A percentile compares a stretch with the other conserved stretches of the same genome.
Conservation (phyloP, 2,113 vertebrate genomes). For the Peromyscus maniculatus region DNA sequence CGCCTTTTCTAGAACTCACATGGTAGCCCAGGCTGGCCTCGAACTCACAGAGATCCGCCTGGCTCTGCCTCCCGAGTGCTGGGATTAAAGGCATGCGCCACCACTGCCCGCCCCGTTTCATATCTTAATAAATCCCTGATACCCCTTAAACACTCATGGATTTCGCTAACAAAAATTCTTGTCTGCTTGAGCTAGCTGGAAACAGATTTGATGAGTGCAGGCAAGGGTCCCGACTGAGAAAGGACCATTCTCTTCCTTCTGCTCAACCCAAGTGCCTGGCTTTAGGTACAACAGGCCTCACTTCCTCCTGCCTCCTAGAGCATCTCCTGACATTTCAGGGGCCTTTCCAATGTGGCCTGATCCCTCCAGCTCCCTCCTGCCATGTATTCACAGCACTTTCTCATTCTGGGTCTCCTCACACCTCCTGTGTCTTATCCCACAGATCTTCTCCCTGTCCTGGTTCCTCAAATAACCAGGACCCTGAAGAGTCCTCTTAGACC, state of each 20-base stretch:
- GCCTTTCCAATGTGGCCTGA: background rate
- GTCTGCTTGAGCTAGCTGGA: background rate
- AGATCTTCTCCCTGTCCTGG: background rate
- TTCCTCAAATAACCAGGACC: background rate
- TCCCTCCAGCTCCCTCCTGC: background rate
- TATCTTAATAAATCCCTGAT: too few species aligned
- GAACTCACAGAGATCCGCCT: too few species aligned
- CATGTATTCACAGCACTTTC: background rate
- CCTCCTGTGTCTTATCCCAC: background rate
- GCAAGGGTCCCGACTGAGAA: background rate
- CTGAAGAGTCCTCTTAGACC: background rate
- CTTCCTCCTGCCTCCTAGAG: background rate
- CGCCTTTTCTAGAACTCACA: too few species aligned
- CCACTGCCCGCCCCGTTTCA: too few species aligned
- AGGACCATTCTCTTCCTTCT: conserved; percentile 15
- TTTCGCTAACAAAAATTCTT: background rate
- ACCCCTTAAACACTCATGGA: too few species aligned
- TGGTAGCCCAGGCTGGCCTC: too few species aligned
- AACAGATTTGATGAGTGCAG: background rate
- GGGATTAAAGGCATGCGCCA: too few species aligned
- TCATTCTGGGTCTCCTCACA: background rate
- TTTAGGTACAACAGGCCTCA: background rate
- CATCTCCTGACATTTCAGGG: too few species aligned
- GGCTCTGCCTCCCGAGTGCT: too few species aligned
- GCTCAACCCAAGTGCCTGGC: background rate